Percentiles rank a stretch among this genome's conserved stretches.
These are phyloP conservation scores for Gnathochromis pfefferi DNA, from an alignment of 2,113 vertebrate species.

Conservation along the genomic window DNA sequence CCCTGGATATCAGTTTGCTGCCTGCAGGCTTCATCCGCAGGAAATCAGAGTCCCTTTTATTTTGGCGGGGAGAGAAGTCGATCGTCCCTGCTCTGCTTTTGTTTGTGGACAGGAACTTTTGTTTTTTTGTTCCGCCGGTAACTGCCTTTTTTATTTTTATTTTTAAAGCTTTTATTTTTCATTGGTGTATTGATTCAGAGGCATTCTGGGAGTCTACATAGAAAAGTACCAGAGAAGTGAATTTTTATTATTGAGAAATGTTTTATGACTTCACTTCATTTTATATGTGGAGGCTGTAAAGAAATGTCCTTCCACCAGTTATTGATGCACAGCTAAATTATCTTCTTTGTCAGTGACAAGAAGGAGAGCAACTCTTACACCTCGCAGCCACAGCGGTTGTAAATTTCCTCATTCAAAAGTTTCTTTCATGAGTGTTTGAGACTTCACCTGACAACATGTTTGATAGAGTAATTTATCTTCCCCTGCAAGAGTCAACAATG, in stretches of 20 bases:
- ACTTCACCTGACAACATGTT: neutral
- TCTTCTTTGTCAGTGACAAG: neutral
- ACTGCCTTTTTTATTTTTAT: neutral
- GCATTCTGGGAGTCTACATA: neutral
- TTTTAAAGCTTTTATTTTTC: neutral
- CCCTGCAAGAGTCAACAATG: neutral
- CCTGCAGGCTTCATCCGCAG: neutral
- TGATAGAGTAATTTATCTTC: neutral
- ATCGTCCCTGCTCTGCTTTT: neutral
- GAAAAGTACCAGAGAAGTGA: neutral
- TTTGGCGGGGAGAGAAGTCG: neutral
- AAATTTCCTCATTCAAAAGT: neutral
- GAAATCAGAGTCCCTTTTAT: slow-evolving; percentile 31
- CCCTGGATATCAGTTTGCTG: slow-evolving; percentile 23
- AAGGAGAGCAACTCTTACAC: neutral
- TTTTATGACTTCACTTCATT: neutral
- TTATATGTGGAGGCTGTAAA: neutral
- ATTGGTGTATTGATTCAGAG: neutral
- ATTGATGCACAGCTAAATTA: neutral
- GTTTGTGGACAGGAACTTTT: neutral
- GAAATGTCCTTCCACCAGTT: neutral
- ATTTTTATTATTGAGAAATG: slow-evolving; percentile 1
- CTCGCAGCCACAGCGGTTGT: neutral
- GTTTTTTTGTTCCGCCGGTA: neutral
- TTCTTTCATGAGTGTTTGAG: neutral